These are phyloP conservation scores for Coendou prehensilis DNA, from an alignment of 2,797 vertebrate species.

Conservation along the genomic window DNA sequence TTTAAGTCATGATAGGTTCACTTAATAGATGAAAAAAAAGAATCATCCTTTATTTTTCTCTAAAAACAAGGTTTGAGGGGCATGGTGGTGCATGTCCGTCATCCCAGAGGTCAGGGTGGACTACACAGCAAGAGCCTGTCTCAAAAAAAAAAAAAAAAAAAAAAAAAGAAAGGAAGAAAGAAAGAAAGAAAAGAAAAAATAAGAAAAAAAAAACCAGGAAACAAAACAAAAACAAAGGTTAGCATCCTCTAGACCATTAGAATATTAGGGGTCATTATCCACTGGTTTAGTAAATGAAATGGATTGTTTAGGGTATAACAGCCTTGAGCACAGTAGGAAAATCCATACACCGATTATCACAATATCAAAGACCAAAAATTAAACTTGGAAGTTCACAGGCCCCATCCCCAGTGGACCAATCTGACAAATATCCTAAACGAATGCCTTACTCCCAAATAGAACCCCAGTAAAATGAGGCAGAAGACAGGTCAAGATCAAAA, in stretches of 20 bases:
- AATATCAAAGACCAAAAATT: conserved; percentile 54
- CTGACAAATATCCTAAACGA: not conserved
- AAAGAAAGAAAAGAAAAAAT: not conserved
- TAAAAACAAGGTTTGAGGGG: not conserved
- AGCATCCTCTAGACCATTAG: not conserved
- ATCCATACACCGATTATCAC: not conserved
- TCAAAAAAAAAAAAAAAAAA: not conserved
- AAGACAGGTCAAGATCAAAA: not conserved
- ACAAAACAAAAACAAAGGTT: not conserved
- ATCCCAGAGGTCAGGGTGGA: not conserved
- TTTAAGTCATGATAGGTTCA: not conserved
- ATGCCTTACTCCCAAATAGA: not conserved
- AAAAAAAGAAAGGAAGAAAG: not conserved
- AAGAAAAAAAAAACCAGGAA: too few species aligned
- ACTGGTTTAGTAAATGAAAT: conserved; percentile 36
- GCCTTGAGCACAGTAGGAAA: not conserved
- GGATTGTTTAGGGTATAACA: not conserved
- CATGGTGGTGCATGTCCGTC: not conserved
- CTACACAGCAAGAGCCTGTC: not conserved
- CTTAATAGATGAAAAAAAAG: not conserved
- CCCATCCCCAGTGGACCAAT: not conserved
- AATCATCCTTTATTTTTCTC: not conserved
- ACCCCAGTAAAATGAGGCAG: not conserved
- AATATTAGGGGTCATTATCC: not conserved
- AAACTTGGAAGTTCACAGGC: not conserved